These are phyloP conservation scores for Taeniopygia guttata DNA, from an alignment of 2,797 vertebrate species.

Conservation along the genomic window DNA sequence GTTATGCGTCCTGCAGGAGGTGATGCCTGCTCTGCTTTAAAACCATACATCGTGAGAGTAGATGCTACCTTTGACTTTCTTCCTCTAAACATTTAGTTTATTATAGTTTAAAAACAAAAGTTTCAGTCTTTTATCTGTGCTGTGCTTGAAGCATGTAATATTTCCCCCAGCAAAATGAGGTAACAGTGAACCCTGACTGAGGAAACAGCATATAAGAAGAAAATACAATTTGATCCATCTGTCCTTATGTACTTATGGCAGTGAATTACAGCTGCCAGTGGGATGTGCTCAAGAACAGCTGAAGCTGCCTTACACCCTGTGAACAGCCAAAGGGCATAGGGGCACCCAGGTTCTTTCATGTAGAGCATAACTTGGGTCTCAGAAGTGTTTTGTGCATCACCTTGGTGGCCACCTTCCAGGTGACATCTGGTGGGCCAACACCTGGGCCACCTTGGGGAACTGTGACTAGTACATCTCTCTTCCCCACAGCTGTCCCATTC, in stretches of 20 bases:
- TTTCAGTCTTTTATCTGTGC: neutral
- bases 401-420: neutral
- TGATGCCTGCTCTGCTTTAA: neutral
- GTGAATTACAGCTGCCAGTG: neutral
- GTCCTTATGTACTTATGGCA: rapidly evolving
- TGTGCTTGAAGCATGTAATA: neutral
- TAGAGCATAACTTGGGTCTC: neutral
- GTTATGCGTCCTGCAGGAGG: neutral
- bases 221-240: neutral
- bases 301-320: neutral
- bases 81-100: neutral
- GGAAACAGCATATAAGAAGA: neutral
- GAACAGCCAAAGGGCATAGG: neutral
- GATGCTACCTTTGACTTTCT: neutral
- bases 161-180: neutral
- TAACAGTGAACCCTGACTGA: neutral
- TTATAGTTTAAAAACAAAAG: neutral
- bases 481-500: rapidly evolving
- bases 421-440: rapidly evolving
- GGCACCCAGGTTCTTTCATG: neutral
- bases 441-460: rapidly evolving
- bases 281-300: neutral
- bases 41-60: rapidly evolving
- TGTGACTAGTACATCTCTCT: neutral
- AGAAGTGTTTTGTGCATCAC: neutral